phyloP scores from a whole-genome alignment of 2,113 vertebrate genomes.

The Gila orcuttii region DNA sequence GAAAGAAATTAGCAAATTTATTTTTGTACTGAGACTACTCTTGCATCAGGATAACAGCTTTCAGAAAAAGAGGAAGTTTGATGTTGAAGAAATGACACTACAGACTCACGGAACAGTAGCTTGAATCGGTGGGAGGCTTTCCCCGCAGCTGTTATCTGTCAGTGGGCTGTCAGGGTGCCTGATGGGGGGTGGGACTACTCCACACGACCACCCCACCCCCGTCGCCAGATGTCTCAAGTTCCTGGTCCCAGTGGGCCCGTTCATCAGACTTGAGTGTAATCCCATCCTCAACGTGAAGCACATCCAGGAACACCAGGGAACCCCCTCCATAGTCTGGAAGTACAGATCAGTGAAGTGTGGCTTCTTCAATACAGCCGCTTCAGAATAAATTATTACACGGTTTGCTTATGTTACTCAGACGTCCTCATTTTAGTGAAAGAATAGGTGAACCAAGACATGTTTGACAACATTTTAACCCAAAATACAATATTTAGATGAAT shows the following conservation, averaged over 20 bases:
- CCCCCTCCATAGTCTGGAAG: conserved; percentile 55
- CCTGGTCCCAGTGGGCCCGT: conserved; percentile 49
- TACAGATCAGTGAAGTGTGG: conserved; percentile 14
- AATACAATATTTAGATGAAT: not conserved
- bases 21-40: not conserved
- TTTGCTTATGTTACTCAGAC: conserved; percentile 18
- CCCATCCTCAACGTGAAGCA: conserved; percentile 37
- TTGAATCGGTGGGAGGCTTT: conserved; percentile 52
- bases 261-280: conserved; percentile 53
- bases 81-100: conserved; percentile 38
- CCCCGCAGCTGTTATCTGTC: conserved; percentile 68
- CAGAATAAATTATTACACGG: conserved; percentile 42
- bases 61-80: conserved; percentile 10
- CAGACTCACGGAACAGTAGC: conserved; percentile 53
- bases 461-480: not conserved
- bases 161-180: conserved; percentile 65
- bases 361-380: conserved; percentile 12
- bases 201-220: conserved; percentile 54
- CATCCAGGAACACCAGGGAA: conserved; percentile 55
- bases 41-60: not conserved
- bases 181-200: conserved; percentile 50
- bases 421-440: not conserved
- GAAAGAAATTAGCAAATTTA: not conserved
- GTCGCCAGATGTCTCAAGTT: conserved; percentile 62
- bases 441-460: not conserved